Conservation (phyloP, 2,797 vertebrate genomes). For the Falco columbarius region DNA sequence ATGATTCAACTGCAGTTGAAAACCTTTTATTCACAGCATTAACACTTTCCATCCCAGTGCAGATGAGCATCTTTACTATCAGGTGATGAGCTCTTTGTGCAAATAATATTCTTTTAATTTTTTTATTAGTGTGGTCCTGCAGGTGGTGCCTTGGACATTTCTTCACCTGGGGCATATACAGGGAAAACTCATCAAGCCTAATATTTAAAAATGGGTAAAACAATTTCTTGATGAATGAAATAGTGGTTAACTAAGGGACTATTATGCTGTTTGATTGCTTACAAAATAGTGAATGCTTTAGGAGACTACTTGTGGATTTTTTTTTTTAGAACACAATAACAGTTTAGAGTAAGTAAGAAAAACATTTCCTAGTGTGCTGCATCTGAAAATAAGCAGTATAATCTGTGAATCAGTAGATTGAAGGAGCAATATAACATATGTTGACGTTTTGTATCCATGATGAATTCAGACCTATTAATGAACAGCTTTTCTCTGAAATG, state of each 20-base stretch:
- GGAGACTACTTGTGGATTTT: background rate
- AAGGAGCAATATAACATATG: background rate
- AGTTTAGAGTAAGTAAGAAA: background rate
- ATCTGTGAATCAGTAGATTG: background rate
- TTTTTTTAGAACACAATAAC: background rate
- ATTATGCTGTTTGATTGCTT: slow-evolving; percentile 22
- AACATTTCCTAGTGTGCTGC: background rate
- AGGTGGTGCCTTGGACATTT: background rate
- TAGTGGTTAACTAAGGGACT: slow-evolving; percentile 17
- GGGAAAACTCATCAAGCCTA: slow-evolving; percentile 14
- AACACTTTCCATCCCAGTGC: slow-evolving; percentile 43
- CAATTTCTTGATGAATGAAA: slow-evolving; percentile 29
- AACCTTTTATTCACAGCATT: slow-evolving; percentile 57
- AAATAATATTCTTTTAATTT: background rate
- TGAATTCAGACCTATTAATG: background rate
- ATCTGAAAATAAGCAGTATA: background rate
- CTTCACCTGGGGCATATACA: background rate
- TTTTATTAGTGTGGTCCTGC: background rate
- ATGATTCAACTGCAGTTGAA: slow-evolving; percentile 40
- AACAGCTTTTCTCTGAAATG: background rate
- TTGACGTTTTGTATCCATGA: background rate
- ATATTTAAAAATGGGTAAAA: slow-evolving; percentile 52
- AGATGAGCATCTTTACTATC: background rate
- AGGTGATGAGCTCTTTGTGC: background rate
- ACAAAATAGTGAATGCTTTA: slow-evolving; percentile 21